Evolutionary conservation across 2,888 invertebrate genomes (phyloP).

Genomic region (Acleris laterana): DNA sequence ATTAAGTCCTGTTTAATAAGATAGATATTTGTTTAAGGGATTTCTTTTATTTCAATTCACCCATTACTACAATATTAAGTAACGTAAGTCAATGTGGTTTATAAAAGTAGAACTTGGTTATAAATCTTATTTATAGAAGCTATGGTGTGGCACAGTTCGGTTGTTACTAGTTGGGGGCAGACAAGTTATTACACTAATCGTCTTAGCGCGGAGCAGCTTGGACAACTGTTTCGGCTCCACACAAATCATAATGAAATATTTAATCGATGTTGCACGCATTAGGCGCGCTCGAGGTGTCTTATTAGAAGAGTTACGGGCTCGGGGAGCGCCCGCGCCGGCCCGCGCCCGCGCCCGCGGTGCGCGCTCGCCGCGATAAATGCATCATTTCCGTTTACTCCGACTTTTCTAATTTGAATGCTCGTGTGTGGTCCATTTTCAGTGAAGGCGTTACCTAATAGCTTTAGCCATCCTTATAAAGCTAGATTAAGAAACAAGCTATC

Average conservation of each 20-base stretch:
- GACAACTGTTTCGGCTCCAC: slow-evolving; percentile 64
- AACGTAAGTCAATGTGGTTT: background rate
- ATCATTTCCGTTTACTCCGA: slow-evolving; percentile 76
- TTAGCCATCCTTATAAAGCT: slow-evolving; percentile 63
- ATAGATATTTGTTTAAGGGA: too few relatives aligned
- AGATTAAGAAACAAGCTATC: slow-evolving; percentile 45
- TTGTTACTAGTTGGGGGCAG: slow-evolving; percentile 29
- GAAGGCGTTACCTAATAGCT: slow-evolving; percentile 65
- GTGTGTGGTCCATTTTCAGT: slow-evolving; percentile 75
- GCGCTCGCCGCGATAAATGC: slow-evolving; percentile 72
- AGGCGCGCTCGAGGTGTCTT: slow-evolving; percentile 75
- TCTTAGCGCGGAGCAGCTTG: slow-evolving; percentile 60
- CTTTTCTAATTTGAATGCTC: slow-evolving; percentile 74
- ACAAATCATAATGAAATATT: slow-evolving; percentile 78
- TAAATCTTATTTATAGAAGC: background rate
- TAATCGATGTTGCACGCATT: slow-evolving; percentile 68
- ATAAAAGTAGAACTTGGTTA: too few relatives aligned
- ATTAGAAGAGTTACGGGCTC: slow-evolving; percentile 78
- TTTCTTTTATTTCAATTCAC: too few relatives aligned
- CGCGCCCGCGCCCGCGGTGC: slow-evolving; percentile 60
- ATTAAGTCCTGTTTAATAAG: too few relatives aligned
- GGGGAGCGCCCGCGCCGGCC: slow-evolving; percentile 76
- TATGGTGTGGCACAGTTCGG: slow-evolving; percentile 9
- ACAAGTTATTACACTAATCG: slow-evolving; percentile 62
- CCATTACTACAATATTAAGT: background rate